phyloP scores from a whole-genome alignment of 2,113 vertebrate genomes.

The Podiceps cristatus region DNA sequence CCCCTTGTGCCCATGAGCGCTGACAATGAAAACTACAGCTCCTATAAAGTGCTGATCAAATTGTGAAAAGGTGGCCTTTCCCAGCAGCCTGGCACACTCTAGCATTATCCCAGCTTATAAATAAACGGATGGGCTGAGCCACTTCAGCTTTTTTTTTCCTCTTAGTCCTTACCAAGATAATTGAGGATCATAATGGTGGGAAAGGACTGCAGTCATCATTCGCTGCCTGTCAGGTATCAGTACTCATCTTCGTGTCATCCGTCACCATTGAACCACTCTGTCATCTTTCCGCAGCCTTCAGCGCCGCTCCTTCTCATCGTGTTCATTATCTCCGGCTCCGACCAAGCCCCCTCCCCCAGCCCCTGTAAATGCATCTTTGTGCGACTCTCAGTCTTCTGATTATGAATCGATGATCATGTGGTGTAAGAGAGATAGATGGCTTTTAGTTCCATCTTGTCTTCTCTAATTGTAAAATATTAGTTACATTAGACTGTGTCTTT shows the following conservation, averaged over 20 bases:
- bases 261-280: slow-evolving; percentile 91
- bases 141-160: slow-evolving; percentile 17
- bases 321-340: slow-evolving; percentile 92
- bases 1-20: slow-evolving; percentile 67
- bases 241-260: slow-evolving; percentile 89
- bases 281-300: slow-evolving; percentile 87
- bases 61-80: slow-evolving; percentile 56
- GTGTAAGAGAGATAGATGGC: slow-evolving; percentile 99
- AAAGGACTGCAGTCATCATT: slow-evolving; percentile 89
- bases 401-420: slow-evolving; percentile 99
- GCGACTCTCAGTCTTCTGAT: slow-evolving; percentile 89
- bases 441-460: slow-evolving; percentile 98
- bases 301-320: slow-evolving; percentile 86
- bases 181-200: slow-evolving; percentile 89
- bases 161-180: slow-evolving; percentile 87
- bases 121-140: slow-evolving; percentile 76
- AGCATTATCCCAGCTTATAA: slow-evolving; percentile 58
- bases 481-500: slow-evolving; percentile 99
- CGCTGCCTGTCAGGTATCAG: slow-evolving; percentile 93
- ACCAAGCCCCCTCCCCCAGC: slow-evolving; percentile 75
- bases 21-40: slow-evolving; percentile 70
- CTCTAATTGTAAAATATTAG: slow-evolving; percentile 99
- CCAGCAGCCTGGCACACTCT: slow-evolving; percentile 64
- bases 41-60: slow-evolving; percentile 63
- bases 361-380: slow-evolving; percentile 87